Percentiles rank a stretch among this genome's conserved stretches.
These are phyloP conservation scores for Tetranychus truncatus DNA, from an alignment of 2,888 invertebrate species.

Conservation along the genomic window DNA sequence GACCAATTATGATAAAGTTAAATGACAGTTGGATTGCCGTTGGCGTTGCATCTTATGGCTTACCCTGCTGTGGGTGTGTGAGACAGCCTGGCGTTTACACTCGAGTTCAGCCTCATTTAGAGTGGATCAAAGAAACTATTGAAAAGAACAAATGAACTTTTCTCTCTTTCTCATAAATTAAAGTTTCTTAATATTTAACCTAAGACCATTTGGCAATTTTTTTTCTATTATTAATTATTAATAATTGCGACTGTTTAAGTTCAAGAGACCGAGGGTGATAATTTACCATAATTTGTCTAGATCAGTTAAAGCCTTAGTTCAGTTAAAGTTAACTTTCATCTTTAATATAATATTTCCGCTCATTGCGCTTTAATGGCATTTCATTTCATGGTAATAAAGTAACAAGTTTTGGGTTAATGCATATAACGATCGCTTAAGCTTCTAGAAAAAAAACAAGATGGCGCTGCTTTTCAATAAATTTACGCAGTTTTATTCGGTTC, in stretches of 20 bases:
- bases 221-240: no score
- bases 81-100: constrained; percentile 20
- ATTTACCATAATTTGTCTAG: no score
- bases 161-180: no score
- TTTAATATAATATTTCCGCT: no score
- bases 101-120: constrained; percentile 8
- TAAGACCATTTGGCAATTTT: no score
- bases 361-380: no score
- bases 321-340: no score
- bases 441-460: not conserved
- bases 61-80: constrained; percentile 15
- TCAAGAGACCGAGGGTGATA: no score
- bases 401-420: not conserved
- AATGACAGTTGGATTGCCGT: constrained; percentile 18
- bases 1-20: constrained; percentile 17
- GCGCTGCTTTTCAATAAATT: not conserved
- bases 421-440: not conserved
- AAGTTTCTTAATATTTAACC: no score
- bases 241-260: no score
- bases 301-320: no score
- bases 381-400: no score
- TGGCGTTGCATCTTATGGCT: constrained; percentile 25
- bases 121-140: constrained; percentile 16
- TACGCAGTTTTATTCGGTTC: not conserved
- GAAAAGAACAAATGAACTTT: not conserved